Base-by-base conservation (phyloP, 2,888 invertebrate species). In the Scaptodrosophila latifasciaeformis region DNA sequence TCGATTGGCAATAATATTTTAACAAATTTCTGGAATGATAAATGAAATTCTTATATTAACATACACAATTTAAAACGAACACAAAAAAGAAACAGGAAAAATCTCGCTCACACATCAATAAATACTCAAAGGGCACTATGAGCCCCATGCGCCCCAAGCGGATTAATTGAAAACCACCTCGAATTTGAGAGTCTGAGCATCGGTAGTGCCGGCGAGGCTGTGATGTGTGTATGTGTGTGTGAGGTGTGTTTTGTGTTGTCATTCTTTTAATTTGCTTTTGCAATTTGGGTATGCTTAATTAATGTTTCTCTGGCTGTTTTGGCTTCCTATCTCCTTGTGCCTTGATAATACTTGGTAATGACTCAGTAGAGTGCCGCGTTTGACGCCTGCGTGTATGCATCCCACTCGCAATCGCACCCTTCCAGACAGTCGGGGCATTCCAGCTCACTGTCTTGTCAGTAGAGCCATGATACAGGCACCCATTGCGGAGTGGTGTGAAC, bases 381-480 rank as follows among this genome's bases (percentile, higher is more conserved):
- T 70, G 82, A 67, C 55, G 82, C 69, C 70, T 77, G 75, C 70
- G 86, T 85, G 66, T 85, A 85, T 64, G 86, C 85, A 70, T 86
- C 86, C 84, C 86, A 86, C 71, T 86, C 86, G 70, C 86, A 86
- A 68, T 86, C 86, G 77, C 86, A 86, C 68, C 86, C 86, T 70
- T 86, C 86, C 67, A 86, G 82, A 71, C 86, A 86, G 66, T 86
- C 86, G 66, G 85, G 84, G 65, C 86, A 86, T 80, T 86, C 87
- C 58, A 87, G 77, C 78, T 87, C 87, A 81, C 86, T 86, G 78
- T 87, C 87, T 86, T 87, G 87, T 87, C 87, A 87, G 86, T 87
- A 87, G 63, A 98, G 96, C 98, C 98, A 98, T 37, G 95, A 95
- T 6, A 98, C 97, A 2, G 98, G 98, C 65, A 98, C 96, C 97